Evolutionary conservation across 2,888 invertebrate species (phyloP), one percentile per base, ranked within the genome.

Genomic region (Phyllotreta cruciferae): DNA sequence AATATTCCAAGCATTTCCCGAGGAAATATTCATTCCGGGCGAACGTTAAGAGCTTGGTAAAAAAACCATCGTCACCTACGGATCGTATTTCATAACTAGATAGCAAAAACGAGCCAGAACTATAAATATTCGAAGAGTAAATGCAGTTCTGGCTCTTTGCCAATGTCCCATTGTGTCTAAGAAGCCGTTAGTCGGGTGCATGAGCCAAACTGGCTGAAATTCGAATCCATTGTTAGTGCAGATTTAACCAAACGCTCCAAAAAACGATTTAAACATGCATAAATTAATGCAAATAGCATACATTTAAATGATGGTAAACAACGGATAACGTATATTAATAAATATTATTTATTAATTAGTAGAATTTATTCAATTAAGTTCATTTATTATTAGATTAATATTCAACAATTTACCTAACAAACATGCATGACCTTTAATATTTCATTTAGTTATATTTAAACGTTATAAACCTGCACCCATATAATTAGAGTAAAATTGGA

Each of bases 171-270:
- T 58, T 58, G 14, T 47, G 36, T 45, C 47, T 35, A 49, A 41
- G 63, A 58, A 42, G 54, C 54, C 58, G 63, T 34, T 47, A 58
- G 53, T 53, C 47, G 54, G 58, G 60, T 58, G 53, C 55, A 57
- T 47, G 55, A 42, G 44, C 38, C 47, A 35, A 44, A 44, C 37
- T 52, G 41, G 36, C 24, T 52, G 11, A 53, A 47, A 57, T 49
- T 41, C 44, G 49, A 38, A 39, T 34, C 50, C 44, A 57, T 57
- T 57, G 49, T 57, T 49, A 24, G 49, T 38, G 13, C 13, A 34
- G 24, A 24, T 39, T 50, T 49, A 41, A 49, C 49, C 3, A 49
- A 49, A 49, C 49, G 24, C 1, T 24, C 24, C 24, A 24, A 24
- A 24, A 24, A 24, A 24, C 24, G 24, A 4, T 1, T 24, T 24